These are phyloP conservation scores for Tubulanus polymorphus DNA, from an alignment of 2,888 invertebrate genomes.

Conservation along the genomic window DNA sequence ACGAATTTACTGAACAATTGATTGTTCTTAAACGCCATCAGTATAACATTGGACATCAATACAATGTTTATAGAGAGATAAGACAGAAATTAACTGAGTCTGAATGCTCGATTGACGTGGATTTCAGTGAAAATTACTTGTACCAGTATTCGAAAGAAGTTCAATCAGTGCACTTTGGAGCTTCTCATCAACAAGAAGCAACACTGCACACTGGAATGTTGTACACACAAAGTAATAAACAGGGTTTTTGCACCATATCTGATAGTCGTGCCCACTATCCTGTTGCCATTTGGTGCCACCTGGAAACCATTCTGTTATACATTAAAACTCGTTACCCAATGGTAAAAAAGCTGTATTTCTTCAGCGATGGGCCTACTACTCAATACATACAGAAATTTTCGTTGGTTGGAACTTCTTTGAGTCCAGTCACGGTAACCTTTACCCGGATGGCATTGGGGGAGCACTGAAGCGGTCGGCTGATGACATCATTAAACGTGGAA, in stretches of 20 bases:
- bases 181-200: constrained; percentile 5
- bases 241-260: constrained; percentile 36
- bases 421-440: constrained; percentile 46
- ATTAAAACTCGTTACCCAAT: constrained; percentile 8
- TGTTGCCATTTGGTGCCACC: constrained; percentile 49
- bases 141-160: constrained; percentile 40
- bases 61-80: constrained; percentile 1
- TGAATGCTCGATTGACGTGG: constrained; percentile 28
- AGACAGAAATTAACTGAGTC: background rate
- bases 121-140: constrained; percentile 48
- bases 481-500: constrained; percentile 17
- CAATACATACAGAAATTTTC: constrained; percentile 46
- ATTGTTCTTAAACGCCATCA: background rate
- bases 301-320: constrained; percentile 31
- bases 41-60: background rate
- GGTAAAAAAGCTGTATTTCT: constrained; percentile 21
- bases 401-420: constrained; percentile 43
- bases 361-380: constrained; percentile 36
- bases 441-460: constrained; percentile 42
- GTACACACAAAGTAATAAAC: background rate
- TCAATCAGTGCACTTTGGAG: constrained; percentile 35
- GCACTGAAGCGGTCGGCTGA: constrained; percentile 31
- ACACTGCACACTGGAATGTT: constrained; percentile 4
- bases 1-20: background rate
- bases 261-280: constrained; percentile 41